These are phyloP conservation scores for Drosophila subquinaria DNA, from an alignment of 2,888 invertebrate genomes.

Conservation along the genomic window DNA sequence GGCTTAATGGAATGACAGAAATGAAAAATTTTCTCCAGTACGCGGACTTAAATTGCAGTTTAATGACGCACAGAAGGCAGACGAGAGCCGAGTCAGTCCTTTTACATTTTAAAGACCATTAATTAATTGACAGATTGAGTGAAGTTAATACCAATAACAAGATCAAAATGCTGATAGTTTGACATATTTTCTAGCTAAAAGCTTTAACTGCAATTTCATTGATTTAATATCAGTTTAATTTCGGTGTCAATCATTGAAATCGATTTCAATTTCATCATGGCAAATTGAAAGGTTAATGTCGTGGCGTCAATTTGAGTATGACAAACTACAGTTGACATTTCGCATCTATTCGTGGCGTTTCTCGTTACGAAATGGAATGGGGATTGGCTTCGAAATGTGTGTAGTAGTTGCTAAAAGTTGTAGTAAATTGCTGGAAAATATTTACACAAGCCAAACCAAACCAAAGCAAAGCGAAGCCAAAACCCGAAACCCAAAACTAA, in stretches of 20 bases:
- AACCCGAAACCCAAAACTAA: slow-evolving; percentile 54
- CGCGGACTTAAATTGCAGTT: slow-evolving; percentile 56
- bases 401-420: slow-evolving; percentile 18
- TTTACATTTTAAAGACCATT: slow-evolving; percentile 47
- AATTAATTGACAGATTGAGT: slow-evolving; percentile 50
- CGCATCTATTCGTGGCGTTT: slow-evolving; percentile 13
- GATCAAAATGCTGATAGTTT: not conserved
- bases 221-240: not conserved
- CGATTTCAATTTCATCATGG: slow-evolving; percentile 35
- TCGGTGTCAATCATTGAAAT: slow-evolving; percentile 17
- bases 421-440: slow-evolving; percentile 64
- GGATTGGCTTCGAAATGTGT: slow-evolving; percentile 2
- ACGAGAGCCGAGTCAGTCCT: slow-evolving; percentile 1
- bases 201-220: not conserved
- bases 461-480: slow-evolving; percentile 34
- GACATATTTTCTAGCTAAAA: not conserved
- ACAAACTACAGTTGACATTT: slow-evolving; percentile 25
- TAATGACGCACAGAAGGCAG: slow-evolving; percentile 46
- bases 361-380: slow-evolving; percentile 4
- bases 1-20: slow-evolving; percentile 32
- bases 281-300: slow-evolving; percentile 19
- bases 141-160: not conserved
- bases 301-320: slow-evolving; percentile 9
- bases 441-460: slow-evolving; percentile 43
- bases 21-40: slow-evolving; percentile 26